These are phyloP conservation scores for Phylloscopus trochiloides DNA, from an alignment of 2,113 vertebrate species.

Conservation along the genomic window DNA sequence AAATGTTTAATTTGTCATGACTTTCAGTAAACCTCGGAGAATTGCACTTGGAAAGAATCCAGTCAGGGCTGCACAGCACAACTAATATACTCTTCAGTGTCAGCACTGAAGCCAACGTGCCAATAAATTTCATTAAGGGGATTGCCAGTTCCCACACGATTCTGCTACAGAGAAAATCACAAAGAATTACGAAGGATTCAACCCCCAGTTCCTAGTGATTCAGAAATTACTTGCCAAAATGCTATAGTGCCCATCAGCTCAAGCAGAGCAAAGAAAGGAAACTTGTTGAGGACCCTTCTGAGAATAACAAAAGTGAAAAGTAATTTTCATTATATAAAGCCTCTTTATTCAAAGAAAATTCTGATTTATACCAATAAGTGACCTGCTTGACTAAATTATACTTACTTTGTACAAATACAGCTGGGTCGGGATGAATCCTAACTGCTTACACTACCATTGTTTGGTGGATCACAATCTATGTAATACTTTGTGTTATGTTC, in stretches of 20 bases:
- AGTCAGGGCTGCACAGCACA: not conserved
- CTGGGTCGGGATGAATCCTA: not conserved
- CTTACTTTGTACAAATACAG: not conserved
- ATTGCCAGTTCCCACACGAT: not conserved
- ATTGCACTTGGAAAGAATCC: not conserved
- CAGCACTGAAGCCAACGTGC: not conserved
- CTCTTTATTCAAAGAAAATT: not conserved
- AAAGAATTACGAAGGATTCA: not conserved
- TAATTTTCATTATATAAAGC: not conserved
- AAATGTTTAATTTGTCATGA: not conserved
- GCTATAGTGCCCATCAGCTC: not conserved
- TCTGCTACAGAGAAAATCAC: not conserved
- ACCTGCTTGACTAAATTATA: not conserved
- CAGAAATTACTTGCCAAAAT: not conserved
- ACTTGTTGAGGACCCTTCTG: not conserved
- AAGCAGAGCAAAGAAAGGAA: not conserved
- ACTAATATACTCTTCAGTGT: not conserved
- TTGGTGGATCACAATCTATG: not conserved
- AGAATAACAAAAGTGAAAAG: not conserved
- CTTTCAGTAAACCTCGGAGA: not conserved
- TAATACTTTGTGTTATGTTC: not conserved
- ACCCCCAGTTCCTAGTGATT: not conserved
- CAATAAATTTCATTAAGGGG: constrained; percentile 16
- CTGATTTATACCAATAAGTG: not conserved
- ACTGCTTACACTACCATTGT: not conserved